phyloP scores from a whole-genome alignment of 2,797 vertebrate genomes.

The Kryptopterus vitreolus region DNA sequence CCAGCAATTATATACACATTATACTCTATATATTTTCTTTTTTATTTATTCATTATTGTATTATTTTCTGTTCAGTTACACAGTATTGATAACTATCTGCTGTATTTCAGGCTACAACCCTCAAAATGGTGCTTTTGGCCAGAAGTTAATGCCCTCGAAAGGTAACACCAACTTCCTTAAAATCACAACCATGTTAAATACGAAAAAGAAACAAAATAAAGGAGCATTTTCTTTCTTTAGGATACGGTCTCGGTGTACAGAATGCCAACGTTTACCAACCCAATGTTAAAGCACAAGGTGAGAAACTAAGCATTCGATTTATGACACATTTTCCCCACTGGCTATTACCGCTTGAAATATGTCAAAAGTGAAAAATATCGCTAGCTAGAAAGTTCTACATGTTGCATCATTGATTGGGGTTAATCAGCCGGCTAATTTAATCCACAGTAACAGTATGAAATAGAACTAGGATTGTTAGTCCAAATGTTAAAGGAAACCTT shows the following conservation, averaged over 20 bases:
- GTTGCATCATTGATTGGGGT: background rate
- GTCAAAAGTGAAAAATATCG: background rate
- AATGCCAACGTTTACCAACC: slow-evolving; percentile 27
- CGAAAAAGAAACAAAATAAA: background rate
- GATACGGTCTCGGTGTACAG: slow-evolving; percentile 36
- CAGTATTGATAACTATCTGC: background rate
- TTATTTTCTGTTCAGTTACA: background rate
- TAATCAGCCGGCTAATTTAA: background rate
- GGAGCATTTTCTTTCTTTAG: slow-evolving; percentile 14
- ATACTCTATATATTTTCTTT: background rate
- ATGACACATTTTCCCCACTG: background rate
- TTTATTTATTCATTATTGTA: background rate
- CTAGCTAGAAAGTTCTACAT: slow-evolving; percentile 14
- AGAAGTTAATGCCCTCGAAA: slow-evolving; percentile 28
- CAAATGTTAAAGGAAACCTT: background rate
- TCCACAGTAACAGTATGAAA: background rate
- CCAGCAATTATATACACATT: no score
- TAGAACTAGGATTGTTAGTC: background rate
- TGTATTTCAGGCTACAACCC: slow-evolving; percentile 45
- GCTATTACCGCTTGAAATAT: background rate
- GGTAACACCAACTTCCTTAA: slow-evolving; percentile 24
- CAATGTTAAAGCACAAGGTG: slow-evolving; percentile 46
- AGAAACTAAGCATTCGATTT: background rate
- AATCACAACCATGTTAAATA: background rate
- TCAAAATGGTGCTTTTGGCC: slow-evolving; percentile 28